These are phyloP conservation scores for Laothoe populi DNA, from an alignment of 2,888 invertebrate genomes.

Conservation along the genomic window DNA sequence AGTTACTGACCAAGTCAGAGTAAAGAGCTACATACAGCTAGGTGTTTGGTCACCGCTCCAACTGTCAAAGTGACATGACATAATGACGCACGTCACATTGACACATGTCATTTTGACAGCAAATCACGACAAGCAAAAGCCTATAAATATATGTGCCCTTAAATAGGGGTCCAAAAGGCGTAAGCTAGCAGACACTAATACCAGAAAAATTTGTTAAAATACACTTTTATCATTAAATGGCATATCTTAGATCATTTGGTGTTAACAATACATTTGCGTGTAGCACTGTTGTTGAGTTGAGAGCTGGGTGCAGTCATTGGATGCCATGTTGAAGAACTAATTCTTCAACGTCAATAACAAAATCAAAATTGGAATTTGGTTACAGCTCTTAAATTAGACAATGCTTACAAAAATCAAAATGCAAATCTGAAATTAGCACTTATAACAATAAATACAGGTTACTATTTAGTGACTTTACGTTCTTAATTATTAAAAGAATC, in stretches of 20 bases:
- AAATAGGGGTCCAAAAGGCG: conserved; percentile 42
- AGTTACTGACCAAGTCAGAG: conserved; percentile 66
- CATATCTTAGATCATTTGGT: conserved; percentile 29
- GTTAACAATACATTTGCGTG: conserved; percentile 15
- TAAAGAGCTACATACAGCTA: conserved; percentile 40
- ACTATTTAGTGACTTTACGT: conserved; percentile 25
- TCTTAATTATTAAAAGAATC: conserved; percentile 18
- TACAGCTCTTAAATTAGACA: neutral
- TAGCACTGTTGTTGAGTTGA: neutral
- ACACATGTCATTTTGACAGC: conserved; percentile 17
- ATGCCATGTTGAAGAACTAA: neutral
- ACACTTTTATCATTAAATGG: conserved; percentile 26
- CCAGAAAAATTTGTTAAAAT: conserved; percentile 35
- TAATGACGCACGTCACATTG: neutral
- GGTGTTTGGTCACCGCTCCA: neutral
- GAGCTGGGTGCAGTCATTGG: neutral
- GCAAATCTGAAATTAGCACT: conserved; percentile 14
- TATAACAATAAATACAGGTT: conserved; percentile 12
- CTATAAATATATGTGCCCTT: neutral
- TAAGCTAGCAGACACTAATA: conserved; percentile 71
- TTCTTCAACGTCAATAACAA: neutral
- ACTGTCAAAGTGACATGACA: conserved; percentile 8
- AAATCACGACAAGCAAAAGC: conserved; percentile 10
- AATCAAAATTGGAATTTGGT: neutral
- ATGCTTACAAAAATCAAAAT: conserved; percentile 15